phyloP scores from a whole-genome alignment of 2,888 invertebrate species.

The Pseudolycoriella hygida region DNA sequence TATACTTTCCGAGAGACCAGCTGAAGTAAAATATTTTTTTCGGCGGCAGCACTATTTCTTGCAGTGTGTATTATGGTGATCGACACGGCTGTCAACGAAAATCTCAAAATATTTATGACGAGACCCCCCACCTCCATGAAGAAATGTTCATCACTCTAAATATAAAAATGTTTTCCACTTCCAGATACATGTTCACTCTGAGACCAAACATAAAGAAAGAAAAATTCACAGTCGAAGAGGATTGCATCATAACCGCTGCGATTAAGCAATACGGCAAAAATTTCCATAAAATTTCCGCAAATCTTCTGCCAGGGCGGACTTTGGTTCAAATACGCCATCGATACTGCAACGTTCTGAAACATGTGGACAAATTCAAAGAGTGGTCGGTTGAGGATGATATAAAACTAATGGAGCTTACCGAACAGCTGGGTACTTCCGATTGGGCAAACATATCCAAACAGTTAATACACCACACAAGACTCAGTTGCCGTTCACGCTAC shows the following conservation, averaged over 20 bases:
- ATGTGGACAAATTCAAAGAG: constrained; percentile 26
- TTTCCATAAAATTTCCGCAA: constrained; percentile 36
- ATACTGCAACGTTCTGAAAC: constrained; percentile 33
- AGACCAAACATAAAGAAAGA: constrained; percentile 36
- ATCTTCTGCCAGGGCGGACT: constrained; percentile 42
- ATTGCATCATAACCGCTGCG: constrained; percentile 42
- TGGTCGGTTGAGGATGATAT: constrained; percentile 47
- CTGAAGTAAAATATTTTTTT: too few species aligned
- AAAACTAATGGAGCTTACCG: constrained; percentile 35
- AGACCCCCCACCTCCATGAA: too few species aligned
- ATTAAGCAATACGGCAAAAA: constrained; percentile 40
- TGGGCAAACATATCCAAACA: constrained; percentile 35
- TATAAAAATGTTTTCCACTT: too few species aligned
- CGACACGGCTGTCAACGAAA: too few species aligned
- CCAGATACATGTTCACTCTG: constrained; percentile 29
- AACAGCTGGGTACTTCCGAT: constrained; percentile 29
- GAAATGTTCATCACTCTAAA: too few species aligned
- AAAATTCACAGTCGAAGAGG: constrained; percentile 47
- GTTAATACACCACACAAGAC: constrained; percentile 36
- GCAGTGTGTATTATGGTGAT: too few species aligned
- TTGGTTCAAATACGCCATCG: constrained; percentile 40
- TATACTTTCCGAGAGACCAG: too few species aligned
- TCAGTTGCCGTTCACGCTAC: constrained; percentile 42
- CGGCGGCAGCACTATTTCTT: too few species aligned
- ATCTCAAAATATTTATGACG: too few species aligned